phyloP scores from a whole-genome alignment of 2,888 invertebrate genomes.

The Lissonota sp. region DNA sequence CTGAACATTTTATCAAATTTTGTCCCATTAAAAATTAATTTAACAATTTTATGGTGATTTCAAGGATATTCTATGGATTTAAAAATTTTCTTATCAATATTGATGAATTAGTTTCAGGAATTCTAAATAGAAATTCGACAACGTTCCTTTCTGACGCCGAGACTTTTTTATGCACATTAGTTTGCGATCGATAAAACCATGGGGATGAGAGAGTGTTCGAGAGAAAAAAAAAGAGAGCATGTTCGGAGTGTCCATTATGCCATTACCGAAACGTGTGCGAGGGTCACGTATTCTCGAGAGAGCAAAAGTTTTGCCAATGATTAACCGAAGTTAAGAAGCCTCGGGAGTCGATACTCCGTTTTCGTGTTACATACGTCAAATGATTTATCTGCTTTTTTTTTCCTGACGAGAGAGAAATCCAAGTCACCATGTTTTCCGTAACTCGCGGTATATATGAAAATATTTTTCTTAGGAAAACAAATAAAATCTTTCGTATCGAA shows the following conservation, averaged over 20 bases:
- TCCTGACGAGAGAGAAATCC: background rate
- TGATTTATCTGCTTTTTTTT: constrained; percentile 14
- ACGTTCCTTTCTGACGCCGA: background rate
- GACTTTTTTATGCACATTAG: constrained; percentile 29
- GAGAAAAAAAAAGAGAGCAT: constrained; percentile 46
- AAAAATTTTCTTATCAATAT: no score
- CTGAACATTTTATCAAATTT: no score
- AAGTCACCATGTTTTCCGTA: background rate
- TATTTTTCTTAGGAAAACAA: constrained; percentile 39
- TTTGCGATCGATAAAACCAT: constrained; percentile 66
- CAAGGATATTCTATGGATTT: no score
- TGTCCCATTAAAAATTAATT: no score
- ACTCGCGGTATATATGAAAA: background rate
- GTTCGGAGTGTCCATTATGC: constrained; percentile 77
- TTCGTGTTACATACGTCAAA: constrained; percentile 54
- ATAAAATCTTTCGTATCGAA: constrained; percentile 39
- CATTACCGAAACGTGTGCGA: constrained; percentile 72
- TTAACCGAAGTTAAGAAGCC: constrained; percentile 74
- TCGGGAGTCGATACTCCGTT: constrained; percentile 65
- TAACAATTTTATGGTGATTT: no score
- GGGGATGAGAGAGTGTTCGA: constrained; percentile 61
- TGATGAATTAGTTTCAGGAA: no score
- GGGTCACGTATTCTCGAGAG: constrained; percentile 75
- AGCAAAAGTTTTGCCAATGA: constrained; percentile 79
- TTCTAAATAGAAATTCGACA: no score